phyloP scores from a whole-genome alignment of 2,888 invertebrate genomes.

The Linnaemya vulpina region DNA sequence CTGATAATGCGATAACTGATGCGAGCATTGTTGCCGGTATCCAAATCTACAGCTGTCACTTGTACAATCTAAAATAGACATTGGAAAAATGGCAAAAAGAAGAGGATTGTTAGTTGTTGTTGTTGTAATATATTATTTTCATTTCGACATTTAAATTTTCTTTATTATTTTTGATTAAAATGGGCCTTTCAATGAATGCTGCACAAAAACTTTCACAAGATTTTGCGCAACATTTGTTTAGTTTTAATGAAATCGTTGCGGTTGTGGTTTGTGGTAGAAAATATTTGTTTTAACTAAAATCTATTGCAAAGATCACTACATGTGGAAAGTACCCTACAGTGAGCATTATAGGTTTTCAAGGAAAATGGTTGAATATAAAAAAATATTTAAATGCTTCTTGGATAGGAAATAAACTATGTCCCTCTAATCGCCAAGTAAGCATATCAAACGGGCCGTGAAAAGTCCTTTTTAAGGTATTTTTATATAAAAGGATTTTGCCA shows the following conservation, averaged over 20 bases:
- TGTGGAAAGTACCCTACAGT: slow-evolving; percentile 25
- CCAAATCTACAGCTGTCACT: slow-evolving; percentile 95
- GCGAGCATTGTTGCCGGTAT: slow-evolving; percentile 97
- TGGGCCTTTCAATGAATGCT: background rate
- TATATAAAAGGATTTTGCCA: too few relatives aligned
- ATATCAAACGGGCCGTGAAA: too few relatives aligned
- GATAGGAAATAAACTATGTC: too few relatives aligned
- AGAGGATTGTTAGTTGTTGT: slow-evolving; percentile 37
- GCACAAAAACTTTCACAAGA: slow-evolving; percentile 49
- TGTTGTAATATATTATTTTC: slow-evolving; percentile 26
- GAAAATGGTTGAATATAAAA: too few relatives aligned
- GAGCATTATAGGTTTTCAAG: too few relatives aligned
- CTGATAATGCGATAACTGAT: slow-evolving; percentile 91
- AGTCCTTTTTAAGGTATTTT: too few relatives aligned
- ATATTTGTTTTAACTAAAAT: slow-evolving; percentile 14
- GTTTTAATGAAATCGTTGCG: slow-evolving; percentile 25
- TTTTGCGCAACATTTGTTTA: slow-evolving; percentile 17
- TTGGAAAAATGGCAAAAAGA: slow-evolving; percentile 37
- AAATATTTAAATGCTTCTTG: background rate
- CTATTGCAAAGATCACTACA: slow-evolving; percentile 8
- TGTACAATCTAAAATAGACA: slow-evolving; percentile 87
- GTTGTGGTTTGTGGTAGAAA: background rate
- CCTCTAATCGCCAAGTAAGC: too few relatives aligned
- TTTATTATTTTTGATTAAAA: slow-evolving; percentile 33
- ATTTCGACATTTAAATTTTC: slow-evolving; percentile 48